Evolutionary conservation across 37 sponge, comb jelly and placozoan genomes (phyloP).

Genomic region (Cliona cf. orientalis): DNA sequence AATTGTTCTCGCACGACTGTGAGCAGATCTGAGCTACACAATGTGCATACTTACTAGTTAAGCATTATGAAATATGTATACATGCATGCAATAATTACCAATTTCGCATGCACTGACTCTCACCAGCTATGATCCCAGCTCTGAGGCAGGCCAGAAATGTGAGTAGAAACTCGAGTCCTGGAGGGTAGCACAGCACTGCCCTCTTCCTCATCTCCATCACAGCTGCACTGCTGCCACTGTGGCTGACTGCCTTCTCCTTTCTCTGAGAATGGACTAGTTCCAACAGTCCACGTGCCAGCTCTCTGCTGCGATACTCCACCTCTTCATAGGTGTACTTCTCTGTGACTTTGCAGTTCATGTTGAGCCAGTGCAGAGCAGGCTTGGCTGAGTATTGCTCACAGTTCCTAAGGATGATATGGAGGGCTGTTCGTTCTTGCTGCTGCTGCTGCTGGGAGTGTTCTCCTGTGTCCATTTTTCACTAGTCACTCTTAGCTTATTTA

Average conservation of each 20-base stretch:
- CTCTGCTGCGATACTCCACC: not conserved
- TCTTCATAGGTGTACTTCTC: conserved; percentile 18
- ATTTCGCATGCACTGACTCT: no score
- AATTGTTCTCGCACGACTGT: no score
- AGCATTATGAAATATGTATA: no score
- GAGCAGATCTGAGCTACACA: no score
- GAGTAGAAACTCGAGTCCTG: conserved; percentile 46
- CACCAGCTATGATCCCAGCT: conserved; percentile 52
- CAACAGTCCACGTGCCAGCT: conserved; percentile 17
- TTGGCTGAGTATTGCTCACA: conserved; percentile 10
- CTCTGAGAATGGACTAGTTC: no score
- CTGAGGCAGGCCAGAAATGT: conserved; percentile 46
- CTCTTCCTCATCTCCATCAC: conserved; percentile 14
- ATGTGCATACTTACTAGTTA: no score
- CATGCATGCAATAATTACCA: no score
- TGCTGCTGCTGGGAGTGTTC: no score
- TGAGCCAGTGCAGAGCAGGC: conserved; percentile 47
- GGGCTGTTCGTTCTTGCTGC: no score
- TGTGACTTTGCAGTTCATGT: conserved; percentile 17
- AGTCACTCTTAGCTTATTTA: no score
- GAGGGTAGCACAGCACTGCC: conserved; percentile 50
- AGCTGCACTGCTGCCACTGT: not conserved
- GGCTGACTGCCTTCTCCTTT: no score
- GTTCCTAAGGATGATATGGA: conserved; percentile 13
- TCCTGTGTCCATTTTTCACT: no score